Percentiles rank a stretch among this genome's conserved stretches.
These are phyloP conservation scores for Andrena cerasifolii DNA, from an alignment of 1,140 invertebrate genomes.

Conservation along the genomic window DNA sequence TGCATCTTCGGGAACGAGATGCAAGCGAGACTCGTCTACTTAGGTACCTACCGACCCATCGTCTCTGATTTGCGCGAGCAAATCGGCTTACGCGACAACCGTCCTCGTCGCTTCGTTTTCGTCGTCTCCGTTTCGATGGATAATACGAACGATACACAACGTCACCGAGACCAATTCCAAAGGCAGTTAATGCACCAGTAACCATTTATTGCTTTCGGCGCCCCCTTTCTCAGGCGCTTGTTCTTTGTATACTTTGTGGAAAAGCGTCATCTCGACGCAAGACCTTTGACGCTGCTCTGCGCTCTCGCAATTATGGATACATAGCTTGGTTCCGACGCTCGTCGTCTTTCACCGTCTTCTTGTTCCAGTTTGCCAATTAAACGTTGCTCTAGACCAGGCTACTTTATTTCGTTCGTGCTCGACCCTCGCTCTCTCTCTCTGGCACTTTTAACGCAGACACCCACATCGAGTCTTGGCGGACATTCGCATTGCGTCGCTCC, in stretches of 20 bases:
- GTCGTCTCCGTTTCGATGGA: conserved; percentile 35
- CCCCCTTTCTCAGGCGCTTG: conserved; percentile 45
- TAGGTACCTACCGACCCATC: background rate
- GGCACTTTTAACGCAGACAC: background rate
- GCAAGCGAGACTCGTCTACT: too few species aligned
- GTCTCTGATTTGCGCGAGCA: conserved; percentile 58
- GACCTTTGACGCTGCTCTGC: conserved; percentile 37
- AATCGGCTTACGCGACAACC: conserved; percentile 58
- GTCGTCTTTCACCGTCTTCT: conserved; percentile 51
- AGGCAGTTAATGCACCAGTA: conserved; percentile 56
- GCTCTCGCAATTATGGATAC: conserved; percentile 58
- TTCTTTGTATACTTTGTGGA: conserved; percentile 33
- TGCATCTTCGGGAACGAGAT: too few species aligned
- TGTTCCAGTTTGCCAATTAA: conserved; percentile 56
- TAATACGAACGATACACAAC: conserved; percentile 52
- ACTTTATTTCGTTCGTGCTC: background rate
- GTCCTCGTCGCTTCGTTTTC: conserved; percentile 5
- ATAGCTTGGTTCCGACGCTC: background rate
- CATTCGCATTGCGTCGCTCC: background rate
- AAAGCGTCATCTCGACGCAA: conserved; percentile 13
- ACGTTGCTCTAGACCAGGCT: background rate
- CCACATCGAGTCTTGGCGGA: background rate
- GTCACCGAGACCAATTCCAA: conserved; percentile 43
- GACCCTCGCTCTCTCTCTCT: background rate
- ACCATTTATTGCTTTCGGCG: conserved; percentile 44